Conservation (phyloP, 2,797 vertebrate species). For the Sebastes melanostomus region DNA sequence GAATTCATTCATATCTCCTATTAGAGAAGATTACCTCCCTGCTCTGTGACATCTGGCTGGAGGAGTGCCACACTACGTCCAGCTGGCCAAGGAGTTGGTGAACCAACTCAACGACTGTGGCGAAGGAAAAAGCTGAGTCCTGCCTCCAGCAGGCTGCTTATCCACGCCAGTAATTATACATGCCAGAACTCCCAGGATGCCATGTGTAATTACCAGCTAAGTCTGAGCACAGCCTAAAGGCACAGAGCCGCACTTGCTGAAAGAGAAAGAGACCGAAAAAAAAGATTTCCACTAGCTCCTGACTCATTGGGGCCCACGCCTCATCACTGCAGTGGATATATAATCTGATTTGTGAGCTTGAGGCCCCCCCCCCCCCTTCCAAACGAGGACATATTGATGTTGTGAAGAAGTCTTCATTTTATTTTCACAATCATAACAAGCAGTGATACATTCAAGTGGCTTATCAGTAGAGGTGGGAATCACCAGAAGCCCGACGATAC, state of each 20-base stretch:
- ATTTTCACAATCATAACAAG: slow-evolving; percentile 11
- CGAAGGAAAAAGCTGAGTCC: slow-evolving; percentile 62
- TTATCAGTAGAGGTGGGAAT: background rate
- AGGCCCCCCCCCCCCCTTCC: background rate
- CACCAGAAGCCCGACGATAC: too few relatives aligned
- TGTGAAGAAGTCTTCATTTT: slow-evolving; percentile 13
- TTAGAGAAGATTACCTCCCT: slow-evolving; percentile 46
- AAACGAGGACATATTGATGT: slow-evolving; percentile 16
- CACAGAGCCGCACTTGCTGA: slow-evolving; percentile 49
- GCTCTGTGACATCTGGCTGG: slow-evolving; percentile 65
- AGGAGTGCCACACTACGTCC: slow-evolving; percentile 57
- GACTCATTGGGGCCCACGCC: slow-evolving; percentile 23
- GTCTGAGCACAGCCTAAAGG: slow-evolving; percentile 69
- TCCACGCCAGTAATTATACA: slow-evolving; percentile 76
- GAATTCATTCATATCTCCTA: slow-evolving; percentile 52
- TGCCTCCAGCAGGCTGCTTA: slow-evolving; percentile 68
- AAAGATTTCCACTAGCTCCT: slow-evolving; percentile 47
- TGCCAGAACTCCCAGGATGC: slow-evolving; percentile 77
- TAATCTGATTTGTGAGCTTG: slow-evolving; percentile 30
- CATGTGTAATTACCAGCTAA: slow-evolving; percentile 79
- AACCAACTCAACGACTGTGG: slow-evolving; percentile 55
- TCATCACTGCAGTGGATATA: slow-evolving; percentile 29
- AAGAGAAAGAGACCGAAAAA: slow-evolving; percentile 25
- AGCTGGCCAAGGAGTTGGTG: slow-evolving; percentile 57
- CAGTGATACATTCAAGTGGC: background rate